Evolutionary conservation across 2,888 invertebrate species (phyloP), one percentile per base, ranked within the genome.

Genomic region (Brassicogethes aeneus): DNA sequence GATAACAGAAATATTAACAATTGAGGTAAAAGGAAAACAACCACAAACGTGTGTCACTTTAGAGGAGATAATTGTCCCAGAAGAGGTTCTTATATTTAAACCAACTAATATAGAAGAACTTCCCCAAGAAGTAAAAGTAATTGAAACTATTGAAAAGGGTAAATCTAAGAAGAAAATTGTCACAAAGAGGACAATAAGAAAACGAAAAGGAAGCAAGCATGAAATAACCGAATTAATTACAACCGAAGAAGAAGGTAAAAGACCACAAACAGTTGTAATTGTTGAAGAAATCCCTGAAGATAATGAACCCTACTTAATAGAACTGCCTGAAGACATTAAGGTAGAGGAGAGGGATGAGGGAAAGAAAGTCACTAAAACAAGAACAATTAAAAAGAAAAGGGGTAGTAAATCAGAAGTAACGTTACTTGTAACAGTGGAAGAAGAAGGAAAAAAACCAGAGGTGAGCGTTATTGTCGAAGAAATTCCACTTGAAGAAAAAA

Each of bases 161-260:
- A 64, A 70, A 17, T 40, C 36, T 15, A 53, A 41, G 36, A 57
- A 49, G 45, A 51, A 48, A 38, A 43, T 49, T 23, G 43, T 54
- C 39, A 54, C 50, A 58, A 62, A 51, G 10, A 66, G 70, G 40
- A 57, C 68, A 1, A 72, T 74, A n/a, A 72, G 70, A 47, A 72
- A 72, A 49, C 59, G 64, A 2, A 54, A 64, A 34, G 65, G 61
- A 44, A 46, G 57, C 34, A 64, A 64, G 52, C 57, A 60, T 45
- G 65, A 67, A 55, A 54, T 52, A 15, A 55, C 67, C 8, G 61
- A 66, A 51, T 64, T 66, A 17, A 45, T 47, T 3, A 54, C 54
- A 14, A 50, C 50, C 3, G 53, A 55, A 35, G 46, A 51, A 42
- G 49, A 53, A 40, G 55, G 46, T 13, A 35, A 39, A 29, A 17